phyloP scores from a whole-genome alignment of 2,113 vertebrate genomes.

The Phrynocephalus versicolor region DNA sequence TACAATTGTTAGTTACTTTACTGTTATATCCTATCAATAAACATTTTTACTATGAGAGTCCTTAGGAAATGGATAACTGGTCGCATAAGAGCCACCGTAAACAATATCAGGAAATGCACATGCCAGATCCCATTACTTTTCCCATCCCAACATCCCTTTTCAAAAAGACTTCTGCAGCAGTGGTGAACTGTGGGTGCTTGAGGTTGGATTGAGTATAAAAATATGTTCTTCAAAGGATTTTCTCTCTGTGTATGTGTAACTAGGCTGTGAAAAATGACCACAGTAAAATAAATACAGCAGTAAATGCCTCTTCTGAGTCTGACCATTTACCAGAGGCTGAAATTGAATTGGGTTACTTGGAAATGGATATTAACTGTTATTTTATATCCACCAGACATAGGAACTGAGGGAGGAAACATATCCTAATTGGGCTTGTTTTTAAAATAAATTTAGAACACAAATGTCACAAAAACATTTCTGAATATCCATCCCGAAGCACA shows the following conservation, averaged over 20 bases:
- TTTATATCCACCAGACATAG: not conserved
- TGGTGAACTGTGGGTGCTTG: not conserved
- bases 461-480: not conserved
- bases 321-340: not conserved
- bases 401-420: not conserved
- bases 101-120: not conserved
- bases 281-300: not conserved
- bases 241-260: not conserved
- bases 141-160: not conserved
- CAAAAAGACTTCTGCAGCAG: not conserved
- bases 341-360: slow-evolving; percentile 5
- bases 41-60: slow-evolving; percentile 1
- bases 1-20: too few species aligned
- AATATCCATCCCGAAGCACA: not conserved
- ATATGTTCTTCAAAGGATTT: not conserved
- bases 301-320: not conserved
- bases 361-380: slow-evolving; percentile 2
- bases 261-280: not conserved
- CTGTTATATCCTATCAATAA: too few species aligned
- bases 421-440: not conserved
- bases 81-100: slow-evolving; percentile 5
- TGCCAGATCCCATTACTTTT: slow-evolving; percentile 7
- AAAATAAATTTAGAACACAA: slow-evolving; percentile 5
- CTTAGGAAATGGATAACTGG: slow-evolving; percentile 10
- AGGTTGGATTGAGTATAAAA: not conserved